phyloP scores from a whole-genome alignment of 2,797 vertebrate species.

The Sebastes vulpes region DNA sequence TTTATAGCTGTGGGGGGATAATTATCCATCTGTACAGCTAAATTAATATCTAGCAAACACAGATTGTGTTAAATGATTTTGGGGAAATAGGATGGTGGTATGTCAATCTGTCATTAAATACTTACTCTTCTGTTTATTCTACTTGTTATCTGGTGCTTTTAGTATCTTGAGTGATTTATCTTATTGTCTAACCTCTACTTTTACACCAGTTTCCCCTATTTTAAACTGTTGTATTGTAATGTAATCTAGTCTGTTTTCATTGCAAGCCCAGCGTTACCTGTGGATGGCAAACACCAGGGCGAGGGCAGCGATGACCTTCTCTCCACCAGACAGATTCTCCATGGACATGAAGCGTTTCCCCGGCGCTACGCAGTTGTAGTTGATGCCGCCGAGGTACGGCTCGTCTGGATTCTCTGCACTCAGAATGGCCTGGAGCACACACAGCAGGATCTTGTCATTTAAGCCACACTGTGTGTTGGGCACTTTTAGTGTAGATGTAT shows the following conservation, averaged over 20 bases:
- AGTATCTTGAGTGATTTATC: background rate
- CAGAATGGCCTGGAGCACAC: slow-evolving; percentile 89
- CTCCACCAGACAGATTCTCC: slow-evolving; percentile 96
- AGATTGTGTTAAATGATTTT: background rate
- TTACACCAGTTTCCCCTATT: background rate
- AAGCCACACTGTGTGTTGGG: too few relatives aligned
- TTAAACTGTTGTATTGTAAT: background rate
- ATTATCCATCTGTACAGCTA: background rate
- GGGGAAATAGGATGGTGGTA: background rate
- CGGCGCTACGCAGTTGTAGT: slow-evolving; percentile 94
- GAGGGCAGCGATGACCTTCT: slow-evolving; percentile 93
- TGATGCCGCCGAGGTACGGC: slow-evolving; percentile 94
- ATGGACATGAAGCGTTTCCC: slow-evolving; percentile 98
- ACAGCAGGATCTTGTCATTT: background rate
- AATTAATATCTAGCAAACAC: background rate
- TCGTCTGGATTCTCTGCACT: slow-evolving; percentile 94
- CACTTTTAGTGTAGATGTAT: too few relatives aligned
- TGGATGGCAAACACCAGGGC: slow-evolving; percentile 95
- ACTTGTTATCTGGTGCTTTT: background rate
- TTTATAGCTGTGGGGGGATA: background rate
- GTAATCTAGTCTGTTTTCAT: background rate
- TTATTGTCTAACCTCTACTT: background rate
- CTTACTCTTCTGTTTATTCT: background rate
- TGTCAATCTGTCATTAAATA: background rate
- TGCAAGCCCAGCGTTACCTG: slow-evolving; percentile 83